Conservation (phyloP, 2,888 invertebrate species). For the Megamerina dolium region DNA sequence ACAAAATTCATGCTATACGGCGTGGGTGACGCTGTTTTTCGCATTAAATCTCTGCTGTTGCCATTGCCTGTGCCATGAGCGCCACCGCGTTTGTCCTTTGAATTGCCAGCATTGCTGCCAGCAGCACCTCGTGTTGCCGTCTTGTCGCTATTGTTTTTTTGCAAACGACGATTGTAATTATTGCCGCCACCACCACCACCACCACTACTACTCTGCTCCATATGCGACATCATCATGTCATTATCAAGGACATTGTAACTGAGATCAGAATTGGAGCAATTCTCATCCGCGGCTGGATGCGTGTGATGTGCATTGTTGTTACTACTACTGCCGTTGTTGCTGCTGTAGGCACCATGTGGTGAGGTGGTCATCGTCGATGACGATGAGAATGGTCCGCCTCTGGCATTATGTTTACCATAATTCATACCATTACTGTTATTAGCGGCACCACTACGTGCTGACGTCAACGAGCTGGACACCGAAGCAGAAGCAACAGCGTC, state of each 20-base stretch:
- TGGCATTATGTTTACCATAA: constrained; percentile 4
- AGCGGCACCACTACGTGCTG: neutral
- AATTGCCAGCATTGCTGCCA: constrained; percentile 6
- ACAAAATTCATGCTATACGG: constrained; percentile 24
- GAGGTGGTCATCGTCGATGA: neutral
- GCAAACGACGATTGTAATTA: constrained; percentile 8
- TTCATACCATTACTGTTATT: constrained; percentile 6
- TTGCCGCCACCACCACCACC: constrained; percentile 1
- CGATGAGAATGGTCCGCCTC: neutral
- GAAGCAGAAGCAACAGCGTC: constrained; percentile 29
- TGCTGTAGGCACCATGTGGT: constrained; percentile 3
- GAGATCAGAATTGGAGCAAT: constrained; percentile 36
- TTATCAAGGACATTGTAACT: constrained; percentile 45
- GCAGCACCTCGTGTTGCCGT: neutral
- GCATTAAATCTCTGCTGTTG: constrained; percentile 19
- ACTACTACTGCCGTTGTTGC: constrained; percentile 21
- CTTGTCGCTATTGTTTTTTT: constrained; percentile 15
- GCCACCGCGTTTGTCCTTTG: constrained; percentile 15
- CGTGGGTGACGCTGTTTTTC: constrained; percentile 22
- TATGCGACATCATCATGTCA: constrained; percentile 39
- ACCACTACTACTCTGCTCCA: constrained; percentile 11
- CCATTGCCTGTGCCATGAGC: constrained; percentile 16
- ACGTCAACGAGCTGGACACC: neutral
- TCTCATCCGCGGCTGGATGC: constrained; percentile 31
- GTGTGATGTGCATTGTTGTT: constrained; percentile 17